Evolutionary conservation across 2,888 invertebrate species (phyloP).

Genomic region (Acrobasis suavella): DNA sequence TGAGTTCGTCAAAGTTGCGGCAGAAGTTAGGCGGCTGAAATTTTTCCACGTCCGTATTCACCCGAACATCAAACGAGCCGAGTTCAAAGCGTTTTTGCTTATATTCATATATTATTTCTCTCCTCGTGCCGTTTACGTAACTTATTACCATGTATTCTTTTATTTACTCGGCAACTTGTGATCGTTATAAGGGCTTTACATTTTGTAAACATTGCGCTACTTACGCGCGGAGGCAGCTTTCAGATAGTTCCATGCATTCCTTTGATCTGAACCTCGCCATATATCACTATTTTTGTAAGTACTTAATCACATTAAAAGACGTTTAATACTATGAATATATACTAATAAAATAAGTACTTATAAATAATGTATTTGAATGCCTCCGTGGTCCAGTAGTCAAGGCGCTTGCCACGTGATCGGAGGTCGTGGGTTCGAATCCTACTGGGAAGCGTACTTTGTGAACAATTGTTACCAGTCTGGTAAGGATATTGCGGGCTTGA

Average conservation of each 20-base stretch:
- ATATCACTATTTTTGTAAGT: background rate
- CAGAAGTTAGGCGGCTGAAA: conserved; percentile 37
- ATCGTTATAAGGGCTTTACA: conserved; percentile 35
- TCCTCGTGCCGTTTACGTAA: conserved; percentile 48
- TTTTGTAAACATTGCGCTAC: conserved; percentile 24
- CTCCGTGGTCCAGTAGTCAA: no score
- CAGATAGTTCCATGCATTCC: conserved; percentile 2
- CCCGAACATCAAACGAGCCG: conserved; percentile 64
- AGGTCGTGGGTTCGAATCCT: no score
- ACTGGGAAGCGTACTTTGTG: no score
- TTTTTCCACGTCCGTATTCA: conserved; percentile 51
- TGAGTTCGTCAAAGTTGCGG: conserved; percentile 42
- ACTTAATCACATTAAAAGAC: background rate
- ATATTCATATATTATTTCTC: conserved; percentile 62
- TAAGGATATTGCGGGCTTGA: no score
- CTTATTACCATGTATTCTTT: conserved; percentile 54
- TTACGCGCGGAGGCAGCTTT: conserved; percentile 7
- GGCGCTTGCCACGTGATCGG: no score
- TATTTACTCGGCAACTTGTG: conserved; percentile 45
- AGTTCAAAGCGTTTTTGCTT: conserved; percentile 59
- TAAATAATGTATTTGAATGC: no score
- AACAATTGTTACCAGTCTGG: no score
- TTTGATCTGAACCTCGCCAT: conserved; percentile 4
- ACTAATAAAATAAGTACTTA: no score
- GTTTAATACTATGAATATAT: no score